A percentile compares a stretch with the other conserved stretches of the same genome.
phyloP scores from a whole-genome alignment of 2,888 invertebrate genomes.

The Drosophila aldrichi region DNA sequence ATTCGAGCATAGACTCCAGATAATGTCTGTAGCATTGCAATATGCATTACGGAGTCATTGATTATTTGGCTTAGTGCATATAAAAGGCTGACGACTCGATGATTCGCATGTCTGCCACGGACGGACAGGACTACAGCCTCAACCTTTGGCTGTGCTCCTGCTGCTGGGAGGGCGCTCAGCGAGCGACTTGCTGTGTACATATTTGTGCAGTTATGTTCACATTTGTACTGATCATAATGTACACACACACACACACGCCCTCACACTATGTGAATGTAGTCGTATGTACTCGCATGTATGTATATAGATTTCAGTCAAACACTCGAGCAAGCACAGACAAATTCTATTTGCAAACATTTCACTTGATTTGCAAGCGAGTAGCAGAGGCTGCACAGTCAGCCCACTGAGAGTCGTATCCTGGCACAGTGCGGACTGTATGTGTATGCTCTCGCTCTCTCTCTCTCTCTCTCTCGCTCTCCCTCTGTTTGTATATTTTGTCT shows the following conservation, averaged over 20 bases:
- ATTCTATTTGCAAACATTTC: slow-evolving; percentile 85
- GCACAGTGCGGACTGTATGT: slow-evolving; percentile 28
- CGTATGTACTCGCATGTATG: slow-evolving; percentile 53
- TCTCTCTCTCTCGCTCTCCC: slow-evolving; percentile 22
- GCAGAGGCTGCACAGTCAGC: slow-evolving; percentile 51
- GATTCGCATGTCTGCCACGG: slow-evolving; percentile 49
- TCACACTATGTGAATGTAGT: slow-evolving; percentile 29
- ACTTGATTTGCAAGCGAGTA: slow-evolving; percentile 84
- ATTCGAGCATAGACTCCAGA: neutral
- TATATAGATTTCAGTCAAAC: slow-evolving; percentile 83
- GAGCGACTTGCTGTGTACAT: slow-evolving; percentile 82
- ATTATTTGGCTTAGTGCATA: slow-evolving; percentile 1
- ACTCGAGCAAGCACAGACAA: slow-evolving; percentile 84
- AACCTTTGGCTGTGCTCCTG: slow-evolving; percentile 16
- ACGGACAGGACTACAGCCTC: slow-evolving; percentile 14
- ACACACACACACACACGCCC: slow-evolving; percentile 58
- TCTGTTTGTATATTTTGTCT: slow-evolving; percentile 28
- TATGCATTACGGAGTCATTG: neutral
- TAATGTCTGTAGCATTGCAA: neutral
- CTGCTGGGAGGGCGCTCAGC: slow-evolving; percentile 41
- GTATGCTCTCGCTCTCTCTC: slow-evolving; percentile 23
- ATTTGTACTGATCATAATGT: slow-evolving; percentile 84
- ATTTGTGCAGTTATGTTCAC: slow-evolving; percentile 85
- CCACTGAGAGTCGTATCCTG: slow-evolving; percentile 40
- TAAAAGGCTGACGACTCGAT: slow-evolving; percentile 61